Conservation (phyloP, 2,113 vertebrate species). For the Corvus cornix region DNA sequence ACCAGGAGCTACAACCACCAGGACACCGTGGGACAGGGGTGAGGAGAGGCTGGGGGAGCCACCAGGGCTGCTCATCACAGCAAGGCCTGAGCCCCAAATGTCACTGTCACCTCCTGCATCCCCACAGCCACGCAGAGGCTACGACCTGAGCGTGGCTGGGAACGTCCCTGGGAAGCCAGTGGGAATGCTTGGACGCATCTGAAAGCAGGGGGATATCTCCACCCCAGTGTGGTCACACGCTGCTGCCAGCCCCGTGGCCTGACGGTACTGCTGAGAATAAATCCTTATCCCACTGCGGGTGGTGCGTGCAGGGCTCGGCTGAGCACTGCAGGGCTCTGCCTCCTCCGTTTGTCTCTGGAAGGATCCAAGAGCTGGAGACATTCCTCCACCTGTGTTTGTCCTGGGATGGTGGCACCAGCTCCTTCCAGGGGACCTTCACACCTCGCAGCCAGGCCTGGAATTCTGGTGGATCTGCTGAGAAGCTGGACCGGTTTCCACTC, state of each 20-base stretch:
- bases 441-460: neutral
- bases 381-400: accelerated
- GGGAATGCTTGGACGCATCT: neutral
- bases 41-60: neutral
- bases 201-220: neutral
- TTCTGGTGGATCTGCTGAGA: neutral
- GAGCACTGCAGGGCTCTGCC: neutral
- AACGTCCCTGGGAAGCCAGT: neutral
- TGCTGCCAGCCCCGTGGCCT: neutral
- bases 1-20: neutral
- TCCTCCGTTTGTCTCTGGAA: accelerated
- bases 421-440: neutral
- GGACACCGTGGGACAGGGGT: neutral
- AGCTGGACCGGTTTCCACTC: neutral
- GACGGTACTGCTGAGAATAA: neutral
- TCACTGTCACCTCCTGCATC: neutral
- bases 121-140: neutral
- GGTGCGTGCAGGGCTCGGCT: neutral
- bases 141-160: neutral
- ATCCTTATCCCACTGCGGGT: neutral
- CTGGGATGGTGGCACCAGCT: neutral
- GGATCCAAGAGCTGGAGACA: neutral
- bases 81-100: neutral
- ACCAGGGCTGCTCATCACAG: neutral
- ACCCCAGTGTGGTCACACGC: neutral